Evolutionary conservation across 2,113 vertebrate species (phyloP), one percentile per base, ranked within the genome.

Genomic region (Gorilla gorilla): DNA sequence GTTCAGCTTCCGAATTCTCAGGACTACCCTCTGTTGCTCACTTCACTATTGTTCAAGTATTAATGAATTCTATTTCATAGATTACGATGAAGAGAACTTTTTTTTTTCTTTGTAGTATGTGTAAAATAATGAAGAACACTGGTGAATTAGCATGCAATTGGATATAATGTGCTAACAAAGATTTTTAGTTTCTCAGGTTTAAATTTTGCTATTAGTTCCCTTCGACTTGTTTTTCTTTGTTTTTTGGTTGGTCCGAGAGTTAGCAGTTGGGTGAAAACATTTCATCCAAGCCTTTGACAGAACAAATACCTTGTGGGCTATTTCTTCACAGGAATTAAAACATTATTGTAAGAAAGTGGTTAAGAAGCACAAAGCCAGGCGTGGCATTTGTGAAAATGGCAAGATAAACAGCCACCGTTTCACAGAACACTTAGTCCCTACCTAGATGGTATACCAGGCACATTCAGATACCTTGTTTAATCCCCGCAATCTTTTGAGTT

Each of bases 131-230:
- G 79, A 32, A 64, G 79, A 32, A 64, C 64, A 7, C 90, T 32
- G 40, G 4, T 90, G 2, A 96, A 52, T 64, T 85, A 45, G 18
- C 23, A 5, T 90, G 50, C 30, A 86, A 0, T 78, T 73, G 48
- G 43, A 43, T 57, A 48, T 5, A 92, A 64, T 40, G 2, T 85
- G 14, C 75, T 84, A 59, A 48, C n/a, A 78, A 82, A 87, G 13
- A 17, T 92, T 88, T 95, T 94, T 10, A 20, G 32, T 70, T 97
- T 86, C 61, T 93, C 64, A 88, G 30, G 35, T 95, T 92, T 76
- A 64, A 85, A 45, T 93, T 70, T 96, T 52, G 75, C n/a, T 64
- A 0, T 64, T 81, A 27, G 16, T 20, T 90, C 40, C 17, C 0
- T 91, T 89, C 70, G 40, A 64, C 18, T 70, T 93, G 20, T 80